Evolutionary conservation across 2,113 vertebrate species (phyloP), one percentile per base, ranked within the genome.

Genomic region (Phalacrocorax aristotelis): DNA sequence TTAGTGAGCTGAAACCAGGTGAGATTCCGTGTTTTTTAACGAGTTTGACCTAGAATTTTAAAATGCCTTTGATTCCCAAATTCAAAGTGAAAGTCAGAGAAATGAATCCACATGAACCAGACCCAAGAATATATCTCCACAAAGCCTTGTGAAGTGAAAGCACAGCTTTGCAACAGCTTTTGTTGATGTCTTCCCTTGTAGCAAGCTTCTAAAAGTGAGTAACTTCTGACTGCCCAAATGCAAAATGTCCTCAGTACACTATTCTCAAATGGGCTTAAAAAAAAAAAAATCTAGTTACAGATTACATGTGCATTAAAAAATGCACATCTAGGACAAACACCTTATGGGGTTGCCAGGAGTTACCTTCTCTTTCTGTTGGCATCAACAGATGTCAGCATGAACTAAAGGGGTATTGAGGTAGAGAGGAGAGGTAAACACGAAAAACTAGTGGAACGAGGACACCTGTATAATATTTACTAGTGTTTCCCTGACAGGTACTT

Each of bases 1-100:
- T 89, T 76, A 52, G 66, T 30, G 66, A 79, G 89, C 86, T 83
- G 81, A 95, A 91, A 95, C 49, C 87, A 95, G 94, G 91, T 95
- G 89, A 97, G 74, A 87, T 57, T 79, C 7, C 0, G 25, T 89
- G 81, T 57, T 25, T 89, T 93, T 89, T 68, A 95, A 92, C 69
- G 54, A 72, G 69, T 69, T 93, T 91, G 65, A 95, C 87, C 94
- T 34, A 78, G 61, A 92, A 89, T 79, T 95, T 85, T 58, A 79
- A 89, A 89, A 87, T 49, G 44, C 15, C 89, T 96, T 97, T 95
- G 81, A 97, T 96, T 95, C 77, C 58, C 58, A 65, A 65, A 92
- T 91, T 93, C 89, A 79, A 97, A 93, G 90, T 51, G 68, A 40
- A 83, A 90, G 52, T 84, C 86, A 64, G 69, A 93, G 72, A 78